Conservation (phyloP, 2,888 invertebrate species). For the Trypoxylon attenuatum region DNA sequence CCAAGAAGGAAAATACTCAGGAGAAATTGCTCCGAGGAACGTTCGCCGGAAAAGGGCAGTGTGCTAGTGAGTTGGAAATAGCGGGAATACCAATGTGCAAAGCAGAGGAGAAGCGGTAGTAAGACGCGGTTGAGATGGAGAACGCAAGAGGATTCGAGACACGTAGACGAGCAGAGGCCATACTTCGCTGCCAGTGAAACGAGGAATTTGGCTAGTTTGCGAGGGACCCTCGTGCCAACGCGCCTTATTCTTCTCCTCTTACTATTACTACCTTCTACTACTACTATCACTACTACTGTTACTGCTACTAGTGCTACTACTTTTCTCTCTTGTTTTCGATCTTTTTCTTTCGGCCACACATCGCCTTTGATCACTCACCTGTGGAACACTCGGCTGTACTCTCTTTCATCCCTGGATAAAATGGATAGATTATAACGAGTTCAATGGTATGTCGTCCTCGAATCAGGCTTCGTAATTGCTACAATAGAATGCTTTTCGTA, state of each 20-base stretch:
- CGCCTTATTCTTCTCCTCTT: slow-evolving; percentile 11
- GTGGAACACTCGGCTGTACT: slow-evolving; percentile 18
- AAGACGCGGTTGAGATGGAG: slow-evolving; percentile 25
- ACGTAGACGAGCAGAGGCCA: slow-evolving; percentile 61
- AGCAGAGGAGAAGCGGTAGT: slow-evolving; percentile 34
- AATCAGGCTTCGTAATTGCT: too few species aligned
- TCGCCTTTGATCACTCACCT: slow-evolving; percentile 46
- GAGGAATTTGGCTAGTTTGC: slow-evolving; percentile 61
- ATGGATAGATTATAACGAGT: slow-evolving; percentile 27
- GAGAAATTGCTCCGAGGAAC: slow-evolving; percentile 49
- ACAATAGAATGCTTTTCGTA: too few species aligned
- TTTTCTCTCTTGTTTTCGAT: neutral
- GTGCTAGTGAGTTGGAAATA: slow-evolving; percentile 42
- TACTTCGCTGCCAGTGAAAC: slow-evolving; percentile 62
- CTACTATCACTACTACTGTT: too few species aligned
- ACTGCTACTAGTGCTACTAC: too few species aligned
- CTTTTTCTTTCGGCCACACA: too few species aligned
- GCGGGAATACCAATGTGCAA: slow-evolving; percentile 60
- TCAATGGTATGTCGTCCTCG: too few species aligned
- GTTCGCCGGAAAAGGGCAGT: slow-evolving; percentile 13
- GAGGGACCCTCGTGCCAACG: slow-evolving; percentile 27
- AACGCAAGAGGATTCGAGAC: slow-evolving; percentile 59
- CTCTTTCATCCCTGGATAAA: neutral
- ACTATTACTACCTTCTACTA: too few species aligned
- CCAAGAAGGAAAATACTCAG: slow-evolving; percentile 29